Evolutionary conservation across 2,888 invertebrate genomes (phyloP).

Genomic region (Hermodice carunculata): DNA sequence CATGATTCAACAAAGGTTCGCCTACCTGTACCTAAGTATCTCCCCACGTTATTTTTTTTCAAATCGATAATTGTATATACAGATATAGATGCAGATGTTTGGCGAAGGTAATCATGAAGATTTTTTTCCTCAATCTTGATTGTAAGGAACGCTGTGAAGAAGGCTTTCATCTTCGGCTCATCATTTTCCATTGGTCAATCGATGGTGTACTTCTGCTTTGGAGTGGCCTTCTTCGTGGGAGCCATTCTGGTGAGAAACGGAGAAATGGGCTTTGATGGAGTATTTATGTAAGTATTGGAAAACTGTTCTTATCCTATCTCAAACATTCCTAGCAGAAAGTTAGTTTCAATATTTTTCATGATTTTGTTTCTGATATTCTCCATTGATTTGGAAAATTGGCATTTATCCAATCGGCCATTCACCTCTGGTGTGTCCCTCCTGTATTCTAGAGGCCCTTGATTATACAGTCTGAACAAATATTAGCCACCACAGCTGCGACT

Average conservation of each 20-base stretch:
- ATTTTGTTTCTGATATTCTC: too few species aligned
- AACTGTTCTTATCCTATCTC: not conserved
- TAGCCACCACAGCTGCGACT: too few species aligned
- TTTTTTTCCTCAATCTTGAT: not conserved
- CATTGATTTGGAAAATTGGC: too few species aligned
- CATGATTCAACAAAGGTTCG: too few species aligned
- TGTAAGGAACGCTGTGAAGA: not conserved
- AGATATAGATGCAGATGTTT: too few species aligned
- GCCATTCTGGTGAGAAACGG: conserved; percentile 69
- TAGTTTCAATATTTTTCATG: too few species aligned
- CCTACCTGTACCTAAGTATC: too few species aligned
- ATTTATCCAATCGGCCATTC: too few species aligned
- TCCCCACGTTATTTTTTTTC: not conserved
- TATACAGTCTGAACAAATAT: too few species aligned
- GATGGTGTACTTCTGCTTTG: conserved; percentile 72
- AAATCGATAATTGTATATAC: not conserved
- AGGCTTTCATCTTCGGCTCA: conserved; percentile 13
- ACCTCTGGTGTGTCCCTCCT: too few species aligned
- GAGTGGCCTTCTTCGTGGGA: conserved; percentile 71
- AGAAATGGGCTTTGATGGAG: conserved; percentile 50
- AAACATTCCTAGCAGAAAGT: not conserved
- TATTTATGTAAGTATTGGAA: conserved; percentile 15
- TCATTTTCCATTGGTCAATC: conserved; percentile 65
- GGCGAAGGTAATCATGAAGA: too few species aligned
- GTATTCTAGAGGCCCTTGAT: too few species aligned